Conservation (phyloP, 2,888 invertebrate species). For the Eupithecia vulgata region DNA sequence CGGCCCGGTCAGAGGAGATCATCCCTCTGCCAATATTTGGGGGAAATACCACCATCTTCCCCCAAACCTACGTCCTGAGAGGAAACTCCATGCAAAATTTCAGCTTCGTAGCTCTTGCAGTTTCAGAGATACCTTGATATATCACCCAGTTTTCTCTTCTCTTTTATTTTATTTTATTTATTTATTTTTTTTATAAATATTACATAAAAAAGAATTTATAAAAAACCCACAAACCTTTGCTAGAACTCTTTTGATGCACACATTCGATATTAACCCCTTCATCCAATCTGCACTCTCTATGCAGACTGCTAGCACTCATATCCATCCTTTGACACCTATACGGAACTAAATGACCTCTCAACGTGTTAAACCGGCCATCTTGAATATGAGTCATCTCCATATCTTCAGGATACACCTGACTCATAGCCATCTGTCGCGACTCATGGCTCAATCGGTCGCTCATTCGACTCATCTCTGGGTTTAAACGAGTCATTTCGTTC, state of each 20-base stretch:
- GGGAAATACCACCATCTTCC: too few species aligned
- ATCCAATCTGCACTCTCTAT: slow-evolving; percentile 69
- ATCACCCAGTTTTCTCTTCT: too few species aligned
- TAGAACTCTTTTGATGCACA: slow-evolving; percentile 70
- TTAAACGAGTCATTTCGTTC: slow-evolving; percentile 29
- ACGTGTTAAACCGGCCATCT: slow-evolving; percentile 67
- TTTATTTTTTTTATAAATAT: too few species aligned
- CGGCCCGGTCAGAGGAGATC: too few species aligned
- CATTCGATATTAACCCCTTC: slow-evolving; percentile 68
- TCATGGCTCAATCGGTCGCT: slow-evolving; percentile 49
- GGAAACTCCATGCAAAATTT: too few species aligned
- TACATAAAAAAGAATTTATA: too few species aligned
- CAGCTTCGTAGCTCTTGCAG: too few species aligned
- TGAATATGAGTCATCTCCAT: slow-evolving; percentile 52
- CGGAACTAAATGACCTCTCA: slow-evolving; percentile 76
- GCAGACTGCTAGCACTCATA: slow-evolving; percentile 71
- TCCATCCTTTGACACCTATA: slow-evolving; percentile 72
- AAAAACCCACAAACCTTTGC: slow-evolving; percentile 64
- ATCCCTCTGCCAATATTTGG: too few species aligned
- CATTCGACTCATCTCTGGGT: slow-evolving; percentile 52
- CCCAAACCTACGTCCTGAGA: too few species aligned
- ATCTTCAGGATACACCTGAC: slow-evolving; percentile 52
- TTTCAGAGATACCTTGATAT: too few species aligned
- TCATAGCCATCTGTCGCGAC: slow-evolving; percentile 58
- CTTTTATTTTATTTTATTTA: too few species aligned